Evolutionary conservation across 2,888 invertebrate species (phyloP).

Genomic region (Euspilapteryx auroguttella): DNA sequence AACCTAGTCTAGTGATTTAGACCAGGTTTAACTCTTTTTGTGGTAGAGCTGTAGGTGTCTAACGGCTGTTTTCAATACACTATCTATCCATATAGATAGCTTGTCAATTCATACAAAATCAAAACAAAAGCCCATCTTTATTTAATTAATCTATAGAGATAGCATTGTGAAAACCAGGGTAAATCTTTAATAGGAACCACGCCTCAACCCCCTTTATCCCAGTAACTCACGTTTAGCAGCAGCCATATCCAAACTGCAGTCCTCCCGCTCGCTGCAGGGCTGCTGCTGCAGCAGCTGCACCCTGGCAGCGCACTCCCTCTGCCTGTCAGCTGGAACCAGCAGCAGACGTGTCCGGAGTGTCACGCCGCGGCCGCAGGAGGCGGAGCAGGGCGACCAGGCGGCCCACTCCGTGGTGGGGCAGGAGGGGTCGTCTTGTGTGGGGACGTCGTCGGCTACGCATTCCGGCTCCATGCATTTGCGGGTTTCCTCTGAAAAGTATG

Average conservation of each 20-base stretch:
- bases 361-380: constrained; percentile 84
- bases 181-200: too few species aligned
- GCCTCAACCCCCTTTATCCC: neutral
- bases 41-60: too few species aligned
- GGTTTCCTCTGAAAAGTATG: constrained; percentile 73
- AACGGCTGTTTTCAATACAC: too few species aligned
- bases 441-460: constrained; percentile 56
- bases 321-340: constrained; percentile 65
- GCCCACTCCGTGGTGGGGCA: constrained; percentile 89
- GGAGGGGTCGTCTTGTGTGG: constrained; percentile 58
- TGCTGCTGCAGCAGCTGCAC: constrained; percentile 77
- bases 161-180: too few species aligned
- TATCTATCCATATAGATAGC: too few species aligned
- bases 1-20: too few species aligned
- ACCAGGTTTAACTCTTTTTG: too few species aligned
- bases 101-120: too few species aligned
- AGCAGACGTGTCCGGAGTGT: constrained; percentile 69
- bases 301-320: constrained; percentile 66
- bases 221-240: constrained; percentile 72
- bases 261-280: constrained; percentile 66
- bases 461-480: constrained; percentile 77
- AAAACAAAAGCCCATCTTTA: too few species aligned
- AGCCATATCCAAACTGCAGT: constrained; percentile 72
- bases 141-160: too few species aligned
- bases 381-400: constrained; percentile 90